These are phyloP conservation scores for Suncus etruscus DNA, from an alignment of 2,113 vertebrate genomes.

Conservation along the genomic window DNA sequence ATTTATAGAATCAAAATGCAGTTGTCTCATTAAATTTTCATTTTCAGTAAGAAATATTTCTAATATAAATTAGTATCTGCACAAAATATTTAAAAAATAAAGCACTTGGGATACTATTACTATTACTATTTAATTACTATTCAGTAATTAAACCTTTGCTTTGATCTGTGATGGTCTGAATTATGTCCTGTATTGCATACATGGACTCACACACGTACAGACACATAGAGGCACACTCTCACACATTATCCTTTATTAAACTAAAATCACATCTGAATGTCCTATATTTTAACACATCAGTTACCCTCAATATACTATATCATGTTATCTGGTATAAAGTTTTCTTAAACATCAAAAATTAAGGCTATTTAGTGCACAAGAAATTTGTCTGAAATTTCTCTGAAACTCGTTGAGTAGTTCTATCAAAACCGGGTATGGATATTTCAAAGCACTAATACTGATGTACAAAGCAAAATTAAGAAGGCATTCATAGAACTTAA, in stretches of 20 bases:
- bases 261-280: slow-evolving; percentile 13
- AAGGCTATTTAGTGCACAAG: background rate
- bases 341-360: background rate
- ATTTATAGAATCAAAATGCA: slow-evolving; percentile 29
- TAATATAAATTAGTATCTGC: background rate
- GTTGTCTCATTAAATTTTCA: background rate
- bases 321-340: background rate
- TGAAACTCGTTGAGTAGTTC: slow-evolving; percentile 37
- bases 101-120: background rate
- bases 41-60: slow-evolving; percentile 9
- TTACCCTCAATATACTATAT: background rate
- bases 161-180: too few species aligned
- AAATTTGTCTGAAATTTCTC: slow-evolving; percentile 14
- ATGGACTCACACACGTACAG: too few species aligned
- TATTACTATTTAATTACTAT: too few species aligned
- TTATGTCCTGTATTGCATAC: too few species aligned
- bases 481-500: slow-evolving; percentile 18
- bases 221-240: too few species aligned
- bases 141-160: too few species aligned
- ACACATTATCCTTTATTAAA: background rate
- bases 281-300: background rate
- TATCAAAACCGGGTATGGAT: background rate
- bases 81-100: background rate
- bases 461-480: slow-evolving; percentile 38
- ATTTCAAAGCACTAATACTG: too few species aligned